phyloP scores from a whole-genome alignment of 2,113 vertebrate species.

The Ammodytes dubius region DNA sequence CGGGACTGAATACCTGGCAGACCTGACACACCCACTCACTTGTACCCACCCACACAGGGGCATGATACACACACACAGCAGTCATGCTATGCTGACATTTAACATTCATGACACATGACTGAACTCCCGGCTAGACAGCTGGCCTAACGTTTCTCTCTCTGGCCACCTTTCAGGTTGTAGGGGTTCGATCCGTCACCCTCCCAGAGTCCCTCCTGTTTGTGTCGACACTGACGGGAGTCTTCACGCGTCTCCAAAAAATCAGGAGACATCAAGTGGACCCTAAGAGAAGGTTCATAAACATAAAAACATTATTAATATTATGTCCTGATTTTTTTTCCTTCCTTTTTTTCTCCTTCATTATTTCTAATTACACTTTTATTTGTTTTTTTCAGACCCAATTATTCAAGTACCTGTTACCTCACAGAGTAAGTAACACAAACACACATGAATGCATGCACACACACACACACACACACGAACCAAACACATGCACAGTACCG shows the following conservation, averaged over 20 bases:
- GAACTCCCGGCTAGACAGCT: constrained; percentile 36
- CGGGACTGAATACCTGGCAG: neutral
- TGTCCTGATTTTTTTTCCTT: neutral
- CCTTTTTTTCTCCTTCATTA: neutral
- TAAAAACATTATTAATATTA: neutral
- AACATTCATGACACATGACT: constrained; percentile 44
- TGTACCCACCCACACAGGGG: constrained; percentile 7
- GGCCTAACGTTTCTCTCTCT: constrained; percentile 14
- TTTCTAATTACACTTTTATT: neutral
- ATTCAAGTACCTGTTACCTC: constrained; percentile 93
- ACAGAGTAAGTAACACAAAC: constrained; percentile 89
- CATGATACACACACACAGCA: constrained; percentile 8
- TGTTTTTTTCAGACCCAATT: constrained; percentile 89
- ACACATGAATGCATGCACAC: neutral
- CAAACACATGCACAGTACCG: neutral
- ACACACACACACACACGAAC: neutral
- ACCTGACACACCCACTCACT: constrained; percentile 36
- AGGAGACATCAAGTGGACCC: constrained; percentile 93
- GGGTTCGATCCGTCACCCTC: constrained; percentile 80
- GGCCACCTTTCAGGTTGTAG: constrained; percentile 77
- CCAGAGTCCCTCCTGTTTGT: constrained; percentile 93
- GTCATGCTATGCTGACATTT: constrained; percentile 21
- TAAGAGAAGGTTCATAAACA: constrained; percentile 89
- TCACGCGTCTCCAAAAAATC: constrained; percentile 94
- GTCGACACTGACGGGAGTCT: constrained; percentile 94